Evolutionary conservation across 2,797 vertebrate species (phyloP).

Genomic region (Sebastes nivosus): DNA sequence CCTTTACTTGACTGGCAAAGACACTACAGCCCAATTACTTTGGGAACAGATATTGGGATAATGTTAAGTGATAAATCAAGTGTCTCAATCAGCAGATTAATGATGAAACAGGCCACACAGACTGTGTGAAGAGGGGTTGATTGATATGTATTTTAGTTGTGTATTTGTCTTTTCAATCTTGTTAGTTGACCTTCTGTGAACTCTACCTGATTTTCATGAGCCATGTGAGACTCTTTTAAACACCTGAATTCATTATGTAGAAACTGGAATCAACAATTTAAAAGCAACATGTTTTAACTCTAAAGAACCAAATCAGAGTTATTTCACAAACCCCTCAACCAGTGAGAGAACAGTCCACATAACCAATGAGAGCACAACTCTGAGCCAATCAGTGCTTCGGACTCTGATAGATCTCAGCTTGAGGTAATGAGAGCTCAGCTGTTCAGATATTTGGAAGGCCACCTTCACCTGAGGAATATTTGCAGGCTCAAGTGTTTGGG

Average conservation of each 20-base stretch:
- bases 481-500: not conserved
- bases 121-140: not conserved
- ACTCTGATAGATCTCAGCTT: conserved; percentile 62
- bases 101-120: not conserved
- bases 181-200: not conserved
- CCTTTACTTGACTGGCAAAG: not conserved
- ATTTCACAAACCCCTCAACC: conserved; percentile 15
- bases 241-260: not conserved
- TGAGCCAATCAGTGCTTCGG: conserved; percentile 41
- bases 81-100: not conserved
- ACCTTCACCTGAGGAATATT: not conserved
- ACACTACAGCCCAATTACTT: not conserved
- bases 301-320: not conserved
- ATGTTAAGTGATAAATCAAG: not conserved
- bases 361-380: conserved; percentile 14
- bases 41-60: not conserved
- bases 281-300: not conserved
- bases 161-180: not conserved
- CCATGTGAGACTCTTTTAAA: not conserved
- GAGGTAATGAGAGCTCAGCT: conserved; percentile 45
- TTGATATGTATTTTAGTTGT: not conserved
- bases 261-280: not conserved
- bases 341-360: conserved; percentile 10
- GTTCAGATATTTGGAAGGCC: conserved; percentile 28
- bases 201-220: not conserved